Base-by-base conservation (phyloP, 2,888 invertebrate genomes). In the Ophonus ardosiacus region DNA sequence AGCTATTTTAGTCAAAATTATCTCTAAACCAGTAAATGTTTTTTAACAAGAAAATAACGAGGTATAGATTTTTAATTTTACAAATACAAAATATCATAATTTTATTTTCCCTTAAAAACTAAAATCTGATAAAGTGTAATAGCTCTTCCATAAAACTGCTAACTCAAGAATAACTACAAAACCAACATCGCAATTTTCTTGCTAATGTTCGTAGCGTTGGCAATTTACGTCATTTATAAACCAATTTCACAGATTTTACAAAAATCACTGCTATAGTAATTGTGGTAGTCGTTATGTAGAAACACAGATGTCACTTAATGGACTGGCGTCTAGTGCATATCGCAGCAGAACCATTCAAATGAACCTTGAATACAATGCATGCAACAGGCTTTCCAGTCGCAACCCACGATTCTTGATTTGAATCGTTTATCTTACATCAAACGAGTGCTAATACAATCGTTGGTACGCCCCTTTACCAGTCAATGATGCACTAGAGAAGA, bases 301-400 rank as follows among this genome's bases (percentile, higher is more conserved):
- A 81, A 81, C 65, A 65, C 81, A 81, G 81, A 81, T 81, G 65
- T 81, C 81, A 81, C 21, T 81, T 65, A 81, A 65, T 43, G 65
- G 43, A 63, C 40, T 40, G 24, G 81, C 43, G 63, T 80, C 80
- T 81, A 65, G 63, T 81, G 51, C 81, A n/a, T 63, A 81, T 21
- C 43, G 51, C 81, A 38, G 31, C 15, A 31, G 56, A 21, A 18
- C 40, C 43, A 81, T 40, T 63, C 15, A 81, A 81, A 63, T 43
- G 65, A 81, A 65, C 65, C 43, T 81, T 81, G 81, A 81, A 65
- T 80, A 80, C 80, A 80, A 80, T 81, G 63, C 61, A 81, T 81
- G 81, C 81, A 81, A 81, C 81, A 81, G 81, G 81, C 81, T 63
- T 81, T 81, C 43, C 59, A 61, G 18, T 31, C 24, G 21, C 43